Conservation (phyloP, 2,888 invertebrate genomes). For the Caenorhabditis sulstoni region DNA sequence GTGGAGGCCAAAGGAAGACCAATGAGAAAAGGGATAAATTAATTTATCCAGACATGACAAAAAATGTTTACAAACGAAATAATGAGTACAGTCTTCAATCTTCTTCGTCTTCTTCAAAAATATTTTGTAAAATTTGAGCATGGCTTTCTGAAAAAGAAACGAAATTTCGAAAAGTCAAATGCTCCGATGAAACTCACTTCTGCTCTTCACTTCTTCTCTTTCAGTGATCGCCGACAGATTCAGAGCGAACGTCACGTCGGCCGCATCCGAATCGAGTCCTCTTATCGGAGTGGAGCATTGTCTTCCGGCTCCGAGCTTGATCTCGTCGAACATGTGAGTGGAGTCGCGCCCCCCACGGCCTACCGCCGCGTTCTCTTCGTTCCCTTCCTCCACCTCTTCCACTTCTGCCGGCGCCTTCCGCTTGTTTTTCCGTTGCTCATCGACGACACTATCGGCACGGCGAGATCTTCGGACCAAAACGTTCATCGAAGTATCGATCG, state of each 20-base stretch:
- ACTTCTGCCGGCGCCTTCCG: conserved; percentile 9
- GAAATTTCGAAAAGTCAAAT: neutral
- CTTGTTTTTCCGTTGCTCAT: conserved; percentile 9
- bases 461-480: conserved; percentile 35
- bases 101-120: conserved; percentile 42
- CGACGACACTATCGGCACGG: neutral
- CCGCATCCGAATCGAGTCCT: neutral
- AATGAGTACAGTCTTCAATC: neutral
- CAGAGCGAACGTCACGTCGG: conserved; percentile 40
- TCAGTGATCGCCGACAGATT: conserved; percentile 44
- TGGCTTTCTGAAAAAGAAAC: too few relatives aligned
- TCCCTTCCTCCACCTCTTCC: neutral
- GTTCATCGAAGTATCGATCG: conserved; percentile 31
- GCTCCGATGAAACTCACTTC: conserved; percentile 28
- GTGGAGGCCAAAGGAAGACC: too few relatives aligned
- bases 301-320: conserved; percentile 22
- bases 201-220: conserved; percentile 24
- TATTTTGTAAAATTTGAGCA: conserved; percentile 12
- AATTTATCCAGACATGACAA: too few relatives aligned
- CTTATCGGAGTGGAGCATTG: conserved; percentile 52
- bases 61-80: too few relatives aligned
- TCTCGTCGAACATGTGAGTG: conserved; percentile 32
- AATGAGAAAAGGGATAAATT: too few relatives aligned
- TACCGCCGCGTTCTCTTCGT: conserved; percentile 1
- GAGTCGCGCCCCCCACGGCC: conserved; percentile 5